Evolutionary conservation across 2,888 invertebrate genomes (phyloP).

Genomic region (Troides aeacus): DNA sequence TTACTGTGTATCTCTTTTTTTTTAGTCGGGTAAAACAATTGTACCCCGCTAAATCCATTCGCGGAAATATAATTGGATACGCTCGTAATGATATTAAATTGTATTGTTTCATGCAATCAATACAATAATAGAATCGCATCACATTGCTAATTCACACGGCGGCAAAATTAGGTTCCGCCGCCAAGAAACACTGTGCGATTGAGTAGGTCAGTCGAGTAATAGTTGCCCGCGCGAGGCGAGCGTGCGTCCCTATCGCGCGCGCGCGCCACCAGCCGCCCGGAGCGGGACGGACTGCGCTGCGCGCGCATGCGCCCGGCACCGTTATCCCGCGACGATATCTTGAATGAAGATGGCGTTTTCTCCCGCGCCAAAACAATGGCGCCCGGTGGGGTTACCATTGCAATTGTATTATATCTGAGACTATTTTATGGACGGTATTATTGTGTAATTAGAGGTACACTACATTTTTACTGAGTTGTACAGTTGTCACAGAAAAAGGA

Average conservation of each 20-base stretch:
- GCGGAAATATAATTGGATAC: slow-evolving; percentile 14
- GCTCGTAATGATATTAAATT: slow-evolving; percentile 53
- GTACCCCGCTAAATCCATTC: neutral
- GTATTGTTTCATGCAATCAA: slow-evolving; percentile 63
- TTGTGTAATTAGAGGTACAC: neutral
- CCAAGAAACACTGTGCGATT: slow-evolving; percentile 78
- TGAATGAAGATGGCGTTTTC: slow-evolving; percentile 80
- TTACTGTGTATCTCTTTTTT: too few relatives aligned
- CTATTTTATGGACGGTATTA: neutral
- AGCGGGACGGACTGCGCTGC: slow-evolving; percentile 43
- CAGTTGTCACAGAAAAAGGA: too few relatives aligned
- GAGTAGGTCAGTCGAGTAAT: slow-evolving; percentile 81
- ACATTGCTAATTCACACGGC: slow-evolving; percentile 71
- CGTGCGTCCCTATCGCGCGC: slow-evolving; percentile 37
- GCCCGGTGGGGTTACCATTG: slow-evolving; percentile 40
- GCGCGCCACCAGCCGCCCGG: too few relatives aligned
- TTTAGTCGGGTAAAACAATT: neutral
- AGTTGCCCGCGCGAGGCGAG: slow-evolving; percentile 67
- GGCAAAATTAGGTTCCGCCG: slow-evolving; percentile 78
- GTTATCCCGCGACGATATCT: slow-evolving; percentile 78
- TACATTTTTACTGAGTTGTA: neutral
- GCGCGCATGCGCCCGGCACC: slow-evolving; percentile 74
- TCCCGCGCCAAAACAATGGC: slow-evolving; percentile 77
- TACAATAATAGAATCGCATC: slow-evolving; percentile 46
- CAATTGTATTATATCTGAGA: slow-evolving; percentile 1